phyloP scores from a whole-genome alignment of 2,113 vertebrate species.

The Cranoglanis bouderius region DNA sequence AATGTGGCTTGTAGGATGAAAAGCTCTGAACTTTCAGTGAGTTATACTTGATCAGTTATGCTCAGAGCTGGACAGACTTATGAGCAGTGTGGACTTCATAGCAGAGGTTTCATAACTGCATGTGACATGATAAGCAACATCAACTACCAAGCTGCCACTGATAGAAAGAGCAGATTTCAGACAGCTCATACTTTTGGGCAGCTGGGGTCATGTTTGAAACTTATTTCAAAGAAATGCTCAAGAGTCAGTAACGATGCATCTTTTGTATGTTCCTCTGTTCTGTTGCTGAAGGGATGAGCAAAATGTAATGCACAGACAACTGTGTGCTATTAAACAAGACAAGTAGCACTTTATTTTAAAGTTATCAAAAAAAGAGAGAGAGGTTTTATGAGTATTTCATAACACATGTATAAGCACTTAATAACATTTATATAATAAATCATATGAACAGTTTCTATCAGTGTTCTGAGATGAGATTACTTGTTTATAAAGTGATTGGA shows the following conservation, averaged over 20 bases:
- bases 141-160: constrained; percentile 12
- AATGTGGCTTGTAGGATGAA: constrained; percentile 37
- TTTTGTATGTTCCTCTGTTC: not conserved
- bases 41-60: constrained; percentile 38
- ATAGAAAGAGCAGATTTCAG: not conserved
- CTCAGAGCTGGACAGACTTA: constrained; percentile 17
- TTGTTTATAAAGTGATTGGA: not conserved
- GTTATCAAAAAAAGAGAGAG: too few species aligned
- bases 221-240: constrained; percentile 9
- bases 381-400: not conserved
- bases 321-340: not conserved
- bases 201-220: constrained; percentile 6
- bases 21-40: constrained; percentile 29
- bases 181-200: not conserved
- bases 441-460: not conserved
- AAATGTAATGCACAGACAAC: not conserved
- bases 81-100: not conserved
- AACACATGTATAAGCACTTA: not conserved
- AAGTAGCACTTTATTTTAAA: not conserved
- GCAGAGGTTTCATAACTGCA: constrained; percentile 27
- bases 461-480: not conserved
- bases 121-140: constrained; percentile 18
- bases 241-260: too few species aligned
- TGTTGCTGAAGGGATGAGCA: not conserved
- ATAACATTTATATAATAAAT: not conserved